Conservation (phyloP, 2,113 vertebrate genomes). For the Salvelinus namaycush region DNA sequence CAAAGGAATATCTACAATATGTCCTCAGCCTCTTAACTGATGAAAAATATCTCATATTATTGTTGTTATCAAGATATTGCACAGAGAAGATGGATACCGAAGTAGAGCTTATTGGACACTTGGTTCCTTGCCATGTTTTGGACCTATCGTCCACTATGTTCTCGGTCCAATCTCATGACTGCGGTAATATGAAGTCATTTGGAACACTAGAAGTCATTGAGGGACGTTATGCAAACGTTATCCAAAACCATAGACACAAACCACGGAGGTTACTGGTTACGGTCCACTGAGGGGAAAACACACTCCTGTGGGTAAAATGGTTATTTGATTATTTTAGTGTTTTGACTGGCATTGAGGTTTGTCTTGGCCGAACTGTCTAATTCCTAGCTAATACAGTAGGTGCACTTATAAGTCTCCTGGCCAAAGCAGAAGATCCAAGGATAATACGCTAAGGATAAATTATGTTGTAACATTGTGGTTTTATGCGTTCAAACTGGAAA, state of each 20-base stretch:
- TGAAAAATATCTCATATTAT: background rate
- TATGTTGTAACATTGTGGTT: slow-evolving; percentile 31
- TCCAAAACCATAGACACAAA: slow-evolving; percentile 15
- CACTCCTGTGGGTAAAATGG: slow-evolving; percentile 35
- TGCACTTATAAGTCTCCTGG: slow-evolving; percentile 41
- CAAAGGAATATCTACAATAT: background rate
- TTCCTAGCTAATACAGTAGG: slow-evolving; percentile 40
- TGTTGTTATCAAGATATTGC: background rate
- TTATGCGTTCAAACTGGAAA: slow-evolving; percentile 30
- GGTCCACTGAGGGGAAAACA: slow-evolving; percentile 23
- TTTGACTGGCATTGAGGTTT: slow-evolving; percentile 56
- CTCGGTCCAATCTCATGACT: slow-evolving; percentile 12
- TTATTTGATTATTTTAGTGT: slow-evolving; percentile 48
- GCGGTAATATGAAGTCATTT: slow-evolving; percentile 27
- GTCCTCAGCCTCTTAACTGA: background rate
- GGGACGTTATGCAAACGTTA: slow-evolving; percentile 5
- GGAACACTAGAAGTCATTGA: slow-evolving; percentile 25
- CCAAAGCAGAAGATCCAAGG: slow-evolving; percentile 41
- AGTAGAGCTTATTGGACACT: slow-evolving; percentile 15
- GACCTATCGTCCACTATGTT: background rate
- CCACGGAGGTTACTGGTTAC: background rate
- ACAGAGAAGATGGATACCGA: background rate
- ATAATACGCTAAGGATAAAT: slow-evolving; percentile 50
- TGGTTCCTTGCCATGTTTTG: background rate
- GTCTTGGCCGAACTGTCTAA: slow-evolving; percentile 49